Conservation (phyloP, 2,888 invertebrate species). For the Ophioninae sp. region DNA sequence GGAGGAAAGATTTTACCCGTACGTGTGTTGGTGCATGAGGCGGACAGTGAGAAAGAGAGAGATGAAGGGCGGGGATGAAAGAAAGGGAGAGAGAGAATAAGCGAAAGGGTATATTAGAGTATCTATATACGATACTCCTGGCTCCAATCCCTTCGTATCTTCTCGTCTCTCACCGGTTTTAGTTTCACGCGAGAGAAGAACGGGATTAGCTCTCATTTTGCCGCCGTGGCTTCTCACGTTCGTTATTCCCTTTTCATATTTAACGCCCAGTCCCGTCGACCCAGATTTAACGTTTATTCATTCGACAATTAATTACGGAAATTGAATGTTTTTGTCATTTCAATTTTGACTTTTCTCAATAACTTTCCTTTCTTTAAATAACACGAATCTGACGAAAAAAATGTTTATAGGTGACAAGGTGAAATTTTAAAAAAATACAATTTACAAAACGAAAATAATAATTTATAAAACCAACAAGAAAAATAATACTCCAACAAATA, state of each 20-base stretch:
- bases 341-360: too few species aligned
- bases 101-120: neutral
- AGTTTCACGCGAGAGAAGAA: conserved; percentile 59
- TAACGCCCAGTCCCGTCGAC: conserved; percentile 7
- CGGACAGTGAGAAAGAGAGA: neutral
- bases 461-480: too few species aligned
- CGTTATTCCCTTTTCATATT: conserved; percentile 13
- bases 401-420: too few species aligned
- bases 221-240: conserved; percentile 54
- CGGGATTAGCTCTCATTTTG: conserved; percentile 60
- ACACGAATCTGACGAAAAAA: too few species aligned
- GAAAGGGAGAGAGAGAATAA: neutral
- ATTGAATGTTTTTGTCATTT: neutral
- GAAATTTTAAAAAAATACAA: too few species aligned
- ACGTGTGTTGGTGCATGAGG: neutral
- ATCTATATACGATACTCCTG: conserved; percentile 43
- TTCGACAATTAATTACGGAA: conserved; percentile 1
- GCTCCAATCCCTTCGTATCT: conserved; percentile 59
- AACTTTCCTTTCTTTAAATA: too few species aligned
- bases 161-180: conserved; percentile 55
- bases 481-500: too few species aligned
- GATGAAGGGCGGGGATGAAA: neutral
- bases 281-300: conserved; percentile 30
- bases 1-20: conserved; percentile 7
- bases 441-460: too few species aligned